phyloP scores from a whole-genome alignment of 2,113 vertebrate species.

The Psophia crepitans region DNA sequence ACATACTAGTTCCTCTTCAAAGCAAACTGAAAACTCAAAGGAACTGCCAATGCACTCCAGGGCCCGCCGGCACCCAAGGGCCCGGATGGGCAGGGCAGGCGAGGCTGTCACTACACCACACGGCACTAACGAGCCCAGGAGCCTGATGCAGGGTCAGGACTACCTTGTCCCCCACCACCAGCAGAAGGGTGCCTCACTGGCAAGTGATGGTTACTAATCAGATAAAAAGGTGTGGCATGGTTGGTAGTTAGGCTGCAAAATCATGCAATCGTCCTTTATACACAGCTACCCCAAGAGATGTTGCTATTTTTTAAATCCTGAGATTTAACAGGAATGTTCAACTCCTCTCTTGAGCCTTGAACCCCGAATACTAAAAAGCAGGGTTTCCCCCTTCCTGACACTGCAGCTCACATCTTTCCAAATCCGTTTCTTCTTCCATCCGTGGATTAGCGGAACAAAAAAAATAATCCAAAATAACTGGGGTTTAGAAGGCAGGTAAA shows the following conservation, averaged over 20 bases:
- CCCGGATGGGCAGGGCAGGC: background rate
- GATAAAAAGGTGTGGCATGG: background rate
- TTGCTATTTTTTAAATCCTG: background rate
- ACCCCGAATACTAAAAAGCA: background rate
- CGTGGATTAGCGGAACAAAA: background rate
- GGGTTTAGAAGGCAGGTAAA: background rate
- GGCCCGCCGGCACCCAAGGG: background rate
- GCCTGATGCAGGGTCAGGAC: no score
- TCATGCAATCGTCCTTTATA: background rate
- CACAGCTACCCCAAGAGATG: background rate
- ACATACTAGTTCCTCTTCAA: background rate
- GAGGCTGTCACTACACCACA: background rate
- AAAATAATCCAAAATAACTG: background rate
- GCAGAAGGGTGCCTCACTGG: background rate
- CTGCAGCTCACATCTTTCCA: background rate
- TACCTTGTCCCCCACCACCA: rapidly evolving
- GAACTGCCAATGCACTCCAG: background rate
- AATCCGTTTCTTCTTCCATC: background rate
- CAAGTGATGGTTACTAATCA: background rate
- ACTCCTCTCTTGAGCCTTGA: background rate
- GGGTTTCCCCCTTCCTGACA: background rate
- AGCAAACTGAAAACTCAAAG: background rate
- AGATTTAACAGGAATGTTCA: background rate
- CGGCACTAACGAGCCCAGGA: rapidly evolving
- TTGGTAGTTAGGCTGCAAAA: background rate